phyloP scores from a whole-genome alignment of 2,797 vertebrate genomes.

The Molossus molossus region DNA sequence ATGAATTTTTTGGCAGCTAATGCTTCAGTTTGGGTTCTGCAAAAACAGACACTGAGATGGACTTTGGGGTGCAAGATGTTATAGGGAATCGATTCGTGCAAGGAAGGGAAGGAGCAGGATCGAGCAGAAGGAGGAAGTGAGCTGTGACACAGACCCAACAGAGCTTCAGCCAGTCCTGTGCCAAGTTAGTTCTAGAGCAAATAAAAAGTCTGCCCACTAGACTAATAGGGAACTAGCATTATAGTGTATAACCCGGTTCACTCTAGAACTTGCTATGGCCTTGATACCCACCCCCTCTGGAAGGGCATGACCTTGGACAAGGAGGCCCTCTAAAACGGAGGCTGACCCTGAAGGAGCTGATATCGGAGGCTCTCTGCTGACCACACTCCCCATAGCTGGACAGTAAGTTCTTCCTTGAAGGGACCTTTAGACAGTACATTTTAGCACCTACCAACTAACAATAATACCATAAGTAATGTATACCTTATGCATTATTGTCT shows the following conservation, averaged over 20 bases:
- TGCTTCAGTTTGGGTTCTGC: neutral
- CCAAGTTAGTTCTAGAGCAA: neutral
- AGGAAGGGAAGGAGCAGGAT: neutral
- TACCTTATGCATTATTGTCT: conserved; percentile 1
- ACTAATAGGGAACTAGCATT: neutral
- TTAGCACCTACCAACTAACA: neutral
- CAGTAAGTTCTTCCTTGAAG: neutral
- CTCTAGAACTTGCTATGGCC: neutral
- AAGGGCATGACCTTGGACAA: neutral
- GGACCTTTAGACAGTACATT: neutral
- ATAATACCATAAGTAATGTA: neutral
- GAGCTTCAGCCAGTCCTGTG: neutral
- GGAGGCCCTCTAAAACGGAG: neutral
- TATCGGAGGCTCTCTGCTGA: neutral
- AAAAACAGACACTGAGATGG: neutral
- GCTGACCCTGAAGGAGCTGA: neutral
- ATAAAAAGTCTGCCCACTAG: neutral
- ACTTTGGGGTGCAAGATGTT: neutral
- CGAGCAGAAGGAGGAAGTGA: neutral
- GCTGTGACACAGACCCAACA: neutral
- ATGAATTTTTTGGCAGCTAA: neutral
- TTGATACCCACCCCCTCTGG: neutral
- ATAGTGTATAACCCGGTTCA: conserved; percentile 17
- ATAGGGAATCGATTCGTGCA: neutral
- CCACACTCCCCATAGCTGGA: neutral